phyloP scores from a whole-genome alignment of 2,888 invertebrate genomes.

The Hetaerina titia region DNA sequence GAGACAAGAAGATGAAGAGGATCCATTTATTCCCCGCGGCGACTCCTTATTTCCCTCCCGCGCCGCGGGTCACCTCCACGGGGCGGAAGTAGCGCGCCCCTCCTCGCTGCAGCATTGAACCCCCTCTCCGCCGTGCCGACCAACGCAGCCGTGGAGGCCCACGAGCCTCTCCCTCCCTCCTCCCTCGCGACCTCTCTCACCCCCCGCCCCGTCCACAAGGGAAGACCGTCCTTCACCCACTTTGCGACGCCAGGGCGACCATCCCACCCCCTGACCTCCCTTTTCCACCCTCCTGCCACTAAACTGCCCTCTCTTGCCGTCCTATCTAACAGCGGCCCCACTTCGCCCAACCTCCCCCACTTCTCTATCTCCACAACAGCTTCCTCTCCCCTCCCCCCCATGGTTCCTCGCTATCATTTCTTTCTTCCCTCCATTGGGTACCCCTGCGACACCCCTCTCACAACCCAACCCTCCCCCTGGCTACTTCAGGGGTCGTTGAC shows the following conservation, averaged over 20 bases:
- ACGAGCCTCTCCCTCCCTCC: neutral
- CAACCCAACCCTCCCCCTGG: conserved; percentile 10
- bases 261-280: neutral
- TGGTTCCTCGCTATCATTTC: neutral
- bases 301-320: neutral
- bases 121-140: neutral
- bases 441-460: neutral
- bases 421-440: neutral
- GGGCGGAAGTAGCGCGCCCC: no score
- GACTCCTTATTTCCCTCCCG: no score
- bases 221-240: conserved; percentile 23
- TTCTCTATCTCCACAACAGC: neutral
- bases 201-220: neutral
- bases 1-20: neutral
- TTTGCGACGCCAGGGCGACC: conserved; percentile 9
- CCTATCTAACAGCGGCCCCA: neutral
- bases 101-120: neutral
- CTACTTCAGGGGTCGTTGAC: conserved; percentile 64
- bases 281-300: conserved; percentile 2
- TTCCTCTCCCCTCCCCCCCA: neutral
- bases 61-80: neutral
- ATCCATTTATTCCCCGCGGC: no score
- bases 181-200: neutral
- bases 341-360: neutral
- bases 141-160: neutral